A percentile compares a stretch with the other conserved stretches of the same genome.
These are phyloP conservation scores for Polypterus senegalus DNA, from an alignment of 2,113 vertebrate genomes.

Conservation along the genomic window DNA sequence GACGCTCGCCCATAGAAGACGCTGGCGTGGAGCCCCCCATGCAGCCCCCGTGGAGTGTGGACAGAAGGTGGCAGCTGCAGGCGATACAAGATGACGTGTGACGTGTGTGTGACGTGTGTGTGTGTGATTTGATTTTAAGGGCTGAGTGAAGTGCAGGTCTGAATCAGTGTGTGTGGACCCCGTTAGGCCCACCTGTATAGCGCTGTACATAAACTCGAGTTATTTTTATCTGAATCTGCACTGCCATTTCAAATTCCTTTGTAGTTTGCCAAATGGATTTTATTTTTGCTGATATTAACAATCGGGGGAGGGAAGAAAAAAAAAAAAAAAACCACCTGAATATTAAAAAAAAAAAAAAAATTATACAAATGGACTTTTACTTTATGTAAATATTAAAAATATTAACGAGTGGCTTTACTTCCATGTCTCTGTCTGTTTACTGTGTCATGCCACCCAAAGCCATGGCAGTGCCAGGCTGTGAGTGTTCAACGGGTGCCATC, in stretches of 20 bases:
- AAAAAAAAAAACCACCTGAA: constrained; percentile 45
- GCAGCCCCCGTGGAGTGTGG: too few species aligned
- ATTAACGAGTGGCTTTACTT: constrained; percentile 43
- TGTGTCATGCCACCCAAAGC: too few species aligned
- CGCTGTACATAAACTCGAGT: constrained; percentile 28
- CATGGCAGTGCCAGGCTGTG: too few species aligned
- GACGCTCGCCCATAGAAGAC: constrained; percentile 16
- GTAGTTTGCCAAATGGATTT: constrained; percentile 80
- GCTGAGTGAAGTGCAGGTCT: too few species aligned
- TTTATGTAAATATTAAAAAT: constrained; percentile 81
- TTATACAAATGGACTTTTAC: constrained; percentile 57
- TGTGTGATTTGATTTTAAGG: too few species aligned
- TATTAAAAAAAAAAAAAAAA: constrained; percentile 47
- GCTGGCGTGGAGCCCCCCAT: constrained; percentile 7
- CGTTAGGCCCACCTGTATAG: too few species aligned
- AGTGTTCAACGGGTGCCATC: too few species aligned
- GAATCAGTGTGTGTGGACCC: too few species aligned
- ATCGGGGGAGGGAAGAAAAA: constrained; percentile 25
- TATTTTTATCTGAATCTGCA: constrained; percentile 73
- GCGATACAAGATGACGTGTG: too few species aligned
- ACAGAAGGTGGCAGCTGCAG: too few species aligned
- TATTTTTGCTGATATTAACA: constrained; percentile 69
- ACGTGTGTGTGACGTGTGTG: too few species aligned
- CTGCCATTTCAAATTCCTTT: constrained; percentile 70
- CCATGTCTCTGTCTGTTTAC: too few species aligned